Evolutionary conservation across 2,888 invertebrate species (phyloP).

Genomic region (Caenorhabditis drosophilae): DNA sequence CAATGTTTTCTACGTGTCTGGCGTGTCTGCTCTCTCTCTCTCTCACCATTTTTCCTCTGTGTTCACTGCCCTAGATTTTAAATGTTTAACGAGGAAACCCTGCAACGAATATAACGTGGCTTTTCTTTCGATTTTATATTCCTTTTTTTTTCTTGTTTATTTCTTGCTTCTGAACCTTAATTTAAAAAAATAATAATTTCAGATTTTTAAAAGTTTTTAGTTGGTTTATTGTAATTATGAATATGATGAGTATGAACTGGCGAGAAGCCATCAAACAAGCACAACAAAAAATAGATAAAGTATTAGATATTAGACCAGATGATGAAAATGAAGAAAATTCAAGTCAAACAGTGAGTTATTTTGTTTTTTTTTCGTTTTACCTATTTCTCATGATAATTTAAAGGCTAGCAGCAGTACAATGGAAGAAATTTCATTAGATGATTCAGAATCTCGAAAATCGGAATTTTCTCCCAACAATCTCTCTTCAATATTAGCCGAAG

Average conservation of each 20-base stretch:
- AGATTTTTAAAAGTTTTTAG: too few species aligned
- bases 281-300: constrained; percentile 50
- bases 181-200: too few species aligned
- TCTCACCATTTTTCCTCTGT: neutral
- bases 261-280: constrained; percentile 42
- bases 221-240: too few species aligned
- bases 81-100: too few species aligned
- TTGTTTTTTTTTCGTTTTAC: too few species aligned
- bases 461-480: neutral
- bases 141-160: too few species aligned
- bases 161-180: too few species aligned
- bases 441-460: neutral
- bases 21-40: neutral
- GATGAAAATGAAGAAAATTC: constrained; percentile 3
- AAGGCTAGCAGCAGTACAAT: too few species aligned
- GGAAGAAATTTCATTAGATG: too few species aligned
- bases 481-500: neutral
- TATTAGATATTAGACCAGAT: constrained; percentile 36
- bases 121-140: constrained; percentile 8
- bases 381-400: too few species aligned
- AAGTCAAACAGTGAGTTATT: too few species aligned
- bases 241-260: constrained; percentile 15
- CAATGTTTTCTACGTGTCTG: too few species aligned
- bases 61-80: constrained; percentile 8
- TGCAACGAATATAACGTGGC: neutral